A percentile compares a stretch with the other conserved stretches of the same genome.
Evolutionary conservation across 2,888 invertebrate genomes (phyloP).

Genomic region (Leucozona laternaria): DNA sequence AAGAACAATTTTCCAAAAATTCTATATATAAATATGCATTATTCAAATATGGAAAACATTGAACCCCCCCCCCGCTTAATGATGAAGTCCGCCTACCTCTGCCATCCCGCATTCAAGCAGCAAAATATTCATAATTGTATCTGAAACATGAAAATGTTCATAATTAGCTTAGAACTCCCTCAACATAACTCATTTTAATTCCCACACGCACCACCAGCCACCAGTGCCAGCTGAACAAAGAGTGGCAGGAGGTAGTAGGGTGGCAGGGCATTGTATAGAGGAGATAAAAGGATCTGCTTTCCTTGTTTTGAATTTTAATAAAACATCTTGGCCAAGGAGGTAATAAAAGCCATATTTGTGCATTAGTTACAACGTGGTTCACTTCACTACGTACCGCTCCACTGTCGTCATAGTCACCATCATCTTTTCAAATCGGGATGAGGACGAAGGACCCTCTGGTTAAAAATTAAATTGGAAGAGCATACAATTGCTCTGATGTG

Average conservation of each 20-base stretch:
- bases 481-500: slow-evolving; percentile 23
- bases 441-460: slow-evolving; percentile 1
- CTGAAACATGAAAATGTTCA: slow-evolving; percentile 52
- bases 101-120: slow-evolving; percentile 23
- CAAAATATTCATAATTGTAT: slow-evolving; percentile 47
- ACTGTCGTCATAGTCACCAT: not conserved
- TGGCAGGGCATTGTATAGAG: not conserved
- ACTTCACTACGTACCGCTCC: not conserved
- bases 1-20: slow-evolving; percentile 49
- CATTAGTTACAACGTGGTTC: slow-evolving; percentile 47
- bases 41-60: slow-evolving; percentile 33
- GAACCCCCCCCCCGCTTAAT: slow-evolving; percentile 14
- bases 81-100: not conserved
- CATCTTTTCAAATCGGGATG: not conserved
- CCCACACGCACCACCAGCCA: slow-evolving; percentile 4
- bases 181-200: slow-evolving; percentile 47
- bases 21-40: too few relatives aligned
- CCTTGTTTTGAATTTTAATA: slow-evolving; percentile 55
- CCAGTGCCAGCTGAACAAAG: not conserved
- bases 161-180: slow-evolving; percentile 66
- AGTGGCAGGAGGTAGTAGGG: not conserved
- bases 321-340: slow-evolving; percentile 70
- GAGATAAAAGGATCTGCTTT: not conserved
- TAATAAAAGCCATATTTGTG: slow-evolving; percentile 69
- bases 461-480: slow-evolving; percentile 59